Evolutionary conservation across 2,113 vertebrate species (phyloP).

Genomic region (Turdus rufiventris): DNA sequence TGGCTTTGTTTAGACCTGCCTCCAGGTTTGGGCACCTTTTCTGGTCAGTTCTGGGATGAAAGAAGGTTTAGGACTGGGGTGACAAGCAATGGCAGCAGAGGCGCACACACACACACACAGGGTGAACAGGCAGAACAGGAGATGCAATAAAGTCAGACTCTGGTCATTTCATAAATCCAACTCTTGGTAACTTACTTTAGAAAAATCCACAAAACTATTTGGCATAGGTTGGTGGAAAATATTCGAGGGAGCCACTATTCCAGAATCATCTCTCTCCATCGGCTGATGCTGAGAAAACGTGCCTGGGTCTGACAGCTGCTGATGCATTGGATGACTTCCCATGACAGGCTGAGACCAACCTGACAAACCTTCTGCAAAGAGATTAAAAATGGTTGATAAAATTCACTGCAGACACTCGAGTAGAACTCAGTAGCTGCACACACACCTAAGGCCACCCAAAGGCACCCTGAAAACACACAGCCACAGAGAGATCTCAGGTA

Average conservation of each 20-base stretch:
- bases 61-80: not conserved
- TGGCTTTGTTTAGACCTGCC: not conserved
- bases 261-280: constrained; percentile 97
- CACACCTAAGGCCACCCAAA: not conserved
- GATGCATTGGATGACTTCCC: constrained; percentile 92
- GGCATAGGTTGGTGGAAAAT: constrained; percentile 95
- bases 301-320: constrained; percentile 89
- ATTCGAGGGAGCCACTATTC: constrained; percentile 95
- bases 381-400: not conserved
- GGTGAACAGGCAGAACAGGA: not conserved
- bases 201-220: constrained; percentile 97
- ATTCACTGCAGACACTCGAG: not conserved
- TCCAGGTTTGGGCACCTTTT: not conserved
- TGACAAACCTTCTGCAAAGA: constrained; percentile 88
- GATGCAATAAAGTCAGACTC: not conserved
- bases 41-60: not conserved
- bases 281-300: constrained; percentile 97
- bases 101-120: not conserved
- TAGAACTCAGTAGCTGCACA: not conserved
- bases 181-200: constrained; percentile 80
- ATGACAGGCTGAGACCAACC: constrained; percentile 97
- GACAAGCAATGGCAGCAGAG: not conserved
- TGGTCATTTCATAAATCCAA: not conserved
- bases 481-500: not conserved
- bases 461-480: not conserved